A percentile compares a stretch with the other conserved stretches of the same genome.
phyloP scores from a whole-genome alignment of 2,888 invertebrate species.

The Heliothis peltigera region DNA sequence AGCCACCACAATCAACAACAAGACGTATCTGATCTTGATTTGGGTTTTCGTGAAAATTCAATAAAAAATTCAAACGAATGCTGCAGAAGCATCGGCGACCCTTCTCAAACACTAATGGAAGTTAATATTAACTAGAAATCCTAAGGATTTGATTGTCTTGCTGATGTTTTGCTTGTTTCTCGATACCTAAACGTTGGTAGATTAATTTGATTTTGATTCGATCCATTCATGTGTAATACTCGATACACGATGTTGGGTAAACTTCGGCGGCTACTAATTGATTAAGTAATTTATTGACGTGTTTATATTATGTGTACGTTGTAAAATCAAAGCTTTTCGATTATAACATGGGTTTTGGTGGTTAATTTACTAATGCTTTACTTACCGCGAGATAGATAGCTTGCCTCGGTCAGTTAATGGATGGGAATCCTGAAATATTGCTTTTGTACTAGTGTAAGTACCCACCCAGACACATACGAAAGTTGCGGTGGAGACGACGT shows the following conservation, averaged over 20 bases:
- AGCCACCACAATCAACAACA: constrained; percentile 42
- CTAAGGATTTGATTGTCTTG: constrained; percentile 50
- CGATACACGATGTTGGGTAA: constrained; percentile 11
- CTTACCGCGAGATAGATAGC: too few relatives aligned
- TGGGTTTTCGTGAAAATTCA: constrained; percentile 58
- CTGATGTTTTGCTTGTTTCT: constrained; percentile 22
- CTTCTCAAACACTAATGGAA: constrained; percentile 60
- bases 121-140: constrained; percentile 58
- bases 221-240: constrained; percentile 38
- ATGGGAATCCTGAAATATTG: too few relatives aligned
- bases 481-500: too few relatives aligned
- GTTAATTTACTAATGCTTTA: not conserved
- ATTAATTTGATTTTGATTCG: constrained; percentile 43
- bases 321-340: not conserved
- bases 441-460: too few relatives aligned
- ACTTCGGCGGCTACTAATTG: constrained; percentile 29
- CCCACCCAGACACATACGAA: too few relatives aligned
- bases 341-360: not conserved
- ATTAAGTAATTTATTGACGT: not conserved
- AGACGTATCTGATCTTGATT: constrained; percentile 57
- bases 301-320: not conserved
- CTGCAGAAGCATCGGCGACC: constrained; percentile 45
- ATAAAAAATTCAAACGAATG: constrained; percentile 62
- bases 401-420: too few relatives aligned
- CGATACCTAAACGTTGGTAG: constrained; percentile 9